Percentiles rank a stretch among this genome's conserved stretches.
phyloP scores from a whole-genome alignment of 2,888 invertebrate species.

The Andrena praecox region DNA sequence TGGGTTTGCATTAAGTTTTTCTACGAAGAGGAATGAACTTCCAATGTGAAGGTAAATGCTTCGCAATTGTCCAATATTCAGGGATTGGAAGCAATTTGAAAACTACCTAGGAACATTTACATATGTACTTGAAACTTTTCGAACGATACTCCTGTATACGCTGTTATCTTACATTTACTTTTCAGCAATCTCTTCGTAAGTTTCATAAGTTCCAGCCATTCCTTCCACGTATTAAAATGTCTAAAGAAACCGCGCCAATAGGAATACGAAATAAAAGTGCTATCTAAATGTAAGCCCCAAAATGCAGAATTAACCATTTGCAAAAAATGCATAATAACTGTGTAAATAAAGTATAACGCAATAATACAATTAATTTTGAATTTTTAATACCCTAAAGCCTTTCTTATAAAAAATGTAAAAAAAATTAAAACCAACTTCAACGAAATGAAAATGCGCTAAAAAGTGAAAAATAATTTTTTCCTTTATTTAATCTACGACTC shows the following conservation, averaged over 20 bases:
- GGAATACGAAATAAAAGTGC: not conserved
- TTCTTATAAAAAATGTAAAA: no score
- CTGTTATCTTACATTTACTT: not conserved
- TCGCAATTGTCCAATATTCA: not conserved
- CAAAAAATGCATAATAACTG: no score
- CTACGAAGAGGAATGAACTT: not conserved
- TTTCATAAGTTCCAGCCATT: not conserved
- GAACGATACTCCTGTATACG: not conserved
- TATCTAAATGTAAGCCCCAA: no score
- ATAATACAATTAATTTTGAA: no score
- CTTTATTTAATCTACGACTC: no score
- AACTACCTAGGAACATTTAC: not conserved
- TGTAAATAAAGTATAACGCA: not conserved
- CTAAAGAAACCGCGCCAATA: not conserved
- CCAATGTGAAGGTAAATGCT: conserved; percentile 15
- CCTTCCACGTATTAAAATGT: not conserved
- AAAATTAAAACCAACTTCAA: no score
- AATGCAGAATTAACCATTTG: no score
- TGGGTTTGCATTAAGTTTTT: not conserved
- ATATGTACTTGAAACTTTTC: not conserved
- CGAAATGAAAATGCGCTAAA: no score
- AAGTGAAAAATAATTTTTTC: no score
- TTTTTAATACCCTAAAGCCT: no score
- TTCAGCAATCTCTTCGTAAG: not conserved
- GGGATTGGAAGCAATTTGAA: conserved; percentile 1